Evolutionary conservation across 2,888 invertebrate species (phyloP).

Genomic region (Drosophila colorata): DNA sequence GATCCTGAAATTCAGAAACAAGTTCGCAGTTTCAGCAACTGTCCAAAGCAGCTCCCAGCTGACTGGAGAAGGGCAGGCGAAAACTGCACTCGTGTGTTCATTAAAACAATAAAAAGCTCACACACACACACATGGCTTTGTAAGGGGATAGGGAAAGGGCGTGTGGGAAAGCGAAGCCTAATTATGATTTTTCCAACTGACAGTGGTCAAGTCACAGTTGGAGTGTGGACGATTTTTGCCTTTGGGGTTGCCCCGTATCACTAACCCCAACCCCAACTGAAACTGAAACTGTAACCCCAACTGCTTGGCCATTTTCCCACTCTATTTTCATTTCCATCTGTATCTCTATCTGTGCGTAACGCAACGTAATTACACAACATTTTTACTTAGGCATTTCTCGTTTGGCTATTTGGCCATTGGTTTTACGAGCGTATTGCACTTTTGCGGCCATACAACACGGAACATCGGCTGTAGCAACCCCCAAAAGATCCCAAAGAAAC

Average conservation of each 20-base stretch:
- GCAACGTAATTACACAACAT: constrained; percentile 76
- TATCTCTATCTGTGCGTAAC: constrained; percentile 77
- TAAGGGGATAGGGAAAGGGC: not conserved
- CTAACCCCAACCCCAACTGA: not conserved
- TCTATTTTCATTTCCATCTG: constrained; percentile 47
- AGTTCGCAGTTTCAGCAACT: not conserved
- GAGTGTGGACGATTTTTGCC: constrained; percentile 26
- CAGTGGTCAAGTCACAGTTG: constrained; percentile 59
- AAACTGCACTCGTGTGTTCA: constrained; percentile 74
- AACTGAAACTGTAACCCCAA: constrained; percentile 11
- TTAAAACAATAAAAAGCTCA: constrained; percentile 77
- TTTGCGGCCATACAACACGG: constrained; percentile 67
- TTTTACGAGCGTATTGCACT: constrained; percentile 81
- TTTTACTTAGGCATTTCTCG: constrained; percentile 73
- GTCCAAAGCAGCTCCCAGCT: not conserved
- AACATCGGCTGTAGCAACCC: constrained; percentile 43
- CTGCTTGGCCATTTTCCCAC: constrained; percentile 14
- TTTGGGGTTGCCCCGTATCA: constrained; percentile 26
- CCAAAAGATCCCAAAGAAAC: constrained; percentile 25
- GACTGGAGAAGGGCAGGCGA: not conserved
- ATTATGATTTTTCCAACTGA: constrained; percentile 75
- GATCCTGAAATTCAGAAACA: not conserved
- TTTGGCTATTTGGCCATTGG: constrained; percentile 75
- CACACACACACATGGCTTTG: constrained; percentile 29
- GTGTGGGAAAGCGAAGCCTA: constrained; percentile 58